Evolutionary conservation across 2,888 invertebrate genomes (phyloP), one percentile per base, ranked within the genome.

Genomic region (Temnothorax ravouxi): DNA sequence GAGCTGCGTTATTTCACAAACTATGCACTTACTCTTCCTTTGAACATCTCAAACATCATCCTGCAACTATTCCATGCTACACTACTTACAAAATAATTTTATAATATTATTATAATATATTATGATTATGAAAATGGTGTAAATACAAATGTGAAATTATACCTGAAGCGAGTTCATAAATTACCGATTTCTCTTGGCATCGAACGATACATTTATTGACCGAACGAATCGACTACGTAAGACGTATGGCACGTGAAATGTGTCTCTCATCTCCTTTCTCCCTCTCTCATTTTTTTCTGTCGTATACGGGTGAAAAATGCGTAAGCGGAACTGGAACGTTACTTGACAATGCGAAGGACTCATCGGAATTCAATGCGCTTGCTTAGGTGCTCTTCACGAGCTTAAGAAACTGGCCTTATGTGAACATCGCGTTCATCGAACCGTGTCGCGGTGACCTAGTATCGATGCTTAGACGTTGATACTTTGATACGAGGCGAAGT

Each of bases 181-280:
- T 62, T 62, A 62, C n/a, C n/a, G 21, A 61, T 64, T 52, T 34
- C 25, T 38, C 52, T 41, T 54, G 11, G 2, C 29, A n/a, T 38
- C 13, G 41, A 66, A 41, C 2, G 18, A 34, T 44, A 66, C 15
- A 52, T 29, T 77, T 54, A 77, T 41, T 87, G 84, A 86, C 83
- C 83, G 85, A 87, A 71, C 83, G 80, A 61, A 72, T 85, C 83
- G 86, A 56, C 84, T 86, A 81, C 87, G 86, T 86, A 86, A 75
- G 64, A 64, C 81, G 83, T 84, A 84, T 84, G 88, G 85, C 90
- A 86, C 77, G 88, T 86, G 77, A 64, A 85, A 67, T 56, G 77
- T 83, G 86, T 85, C 81, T 86, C 86, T 87, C 84, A 83, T 88
- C 86, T 82, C 79, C 83, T 54, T 52, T 80, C 72, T 72, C 34